Base-by-base conservation (phyloP, 2,888 invertebrate species). In the Aspidiotus rigidus region DNA sequence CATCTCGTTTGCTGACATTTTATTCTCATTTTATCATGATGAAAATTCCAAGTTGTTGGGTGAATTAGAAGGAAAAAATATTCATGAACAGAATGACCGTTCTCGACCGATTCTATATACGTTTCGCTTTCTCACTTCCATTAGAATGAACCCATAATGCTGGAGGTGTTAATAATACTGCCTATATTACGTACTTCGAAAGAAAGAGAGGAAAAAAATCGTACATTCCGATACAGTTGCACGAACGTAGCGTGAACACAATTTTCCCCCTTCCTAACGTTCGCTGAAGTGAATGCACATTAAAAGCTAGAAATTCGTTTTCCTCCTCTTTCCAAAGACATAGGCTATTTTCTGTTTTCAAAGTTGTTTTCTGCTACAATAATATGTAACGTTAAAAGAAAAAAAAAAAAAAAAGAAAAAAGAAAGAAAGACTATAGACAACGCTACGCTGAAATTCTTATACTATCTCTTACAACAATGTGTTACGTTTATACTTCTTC, bases 251-350 rank as follows among this genome's bases (percentile, higher is more conserved):
- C 16, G 16, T 57, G 16, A 10, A 53, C 40, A 53, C 49, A 62
- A 28, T 63, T 63, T 39, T 15, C 40, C 53, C 54, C 53, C 40
- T 63, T 53, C n/a, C 49, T n/a, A 49, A 49, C 49, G 53, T 63
- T 63, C 63, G 63, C 39, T 63, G 63, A 63, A 63, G 54, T 63
- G 63, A 54, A 63, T 63, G 63, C 63, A 63, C 63, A 63, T 63
- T 63, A 63, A 63, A 63, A 63, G 63, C 63, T 63, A 54, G 54
- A 63, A 63, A 63, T 63, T 63, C 49, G 16, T 49, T 42, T 28
- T 28, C 28, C 28, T 40, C 49, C 63, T 39, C 54, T 44, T 15
- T 54, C 5, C 42, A 39, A 39, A 16, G 63, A 63, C 54, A 16
- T 49, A 15, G 63, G 54, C 63, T 63, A 54, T 54, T 63, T 54